Base-by-base conservation (phyloP, 2,113 vertebrate species). In the Megalops atlanticus region DNA sequence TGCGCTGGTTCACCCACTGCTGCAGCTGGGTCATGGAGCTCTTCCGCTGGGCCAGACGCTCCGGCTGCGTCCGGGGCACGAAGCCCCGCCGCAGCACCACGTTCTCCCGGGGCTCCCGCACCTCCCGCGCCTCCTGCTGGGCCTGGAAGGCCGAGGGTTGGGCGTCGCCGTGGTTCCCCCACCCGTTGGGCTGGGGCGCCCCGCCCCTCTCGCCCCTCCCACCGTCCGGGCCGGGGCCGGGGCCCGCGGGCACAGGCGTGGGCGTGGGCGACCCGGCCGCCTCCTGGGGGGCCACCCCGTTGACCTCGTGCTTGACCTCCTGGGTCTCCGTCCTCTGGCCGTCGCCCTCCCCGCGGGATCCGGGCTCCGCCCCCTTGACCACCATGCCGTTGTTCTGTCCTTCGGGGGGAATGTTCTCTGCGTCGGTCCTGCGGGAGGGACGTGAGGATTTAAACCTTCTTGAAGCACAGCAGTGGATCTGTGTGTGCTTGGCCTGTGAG, bases 21-120 rank as follows among this genome's bases (percentile, higher is more conserved):
- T 99, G 98, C 36, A 99, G 92, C 88, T 99, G 97, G 0, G 92
- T 96, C 97, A 99, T 97, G 12, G 97, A 99, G 88, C 95, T 98
- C 91, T 97, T 97, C 82, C 98, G 95, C 90, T 99, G 98, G 21
- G 97, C 97, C 0, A 95, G 82, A 84, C 95, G 96, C 89, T 98
- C 97, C 0, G 96, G 94, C 74, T 92, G 93, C 1, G 93, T 92
- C 39, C 95, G 92, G 0, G 96, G 94, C 0, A 95, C 89, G 3
- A 95, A 94, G 0, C 94, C 92, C 38, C 93, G 91, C 31, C 93
- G 93, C 4, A 94, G 88, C 1, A 91, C 89, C 11, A 87, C 89
- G 0, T 91, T 89, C 11, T 96, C 96, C 0, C 93, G 91, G 40
- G 84, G 84, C 36, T 89, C 85, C 14, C 76, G 83, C 10, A 40